Base-by-base conservation (phyloP, 2,113 vertebrate genomes). In the Chinchilla lanigera region DNA sequence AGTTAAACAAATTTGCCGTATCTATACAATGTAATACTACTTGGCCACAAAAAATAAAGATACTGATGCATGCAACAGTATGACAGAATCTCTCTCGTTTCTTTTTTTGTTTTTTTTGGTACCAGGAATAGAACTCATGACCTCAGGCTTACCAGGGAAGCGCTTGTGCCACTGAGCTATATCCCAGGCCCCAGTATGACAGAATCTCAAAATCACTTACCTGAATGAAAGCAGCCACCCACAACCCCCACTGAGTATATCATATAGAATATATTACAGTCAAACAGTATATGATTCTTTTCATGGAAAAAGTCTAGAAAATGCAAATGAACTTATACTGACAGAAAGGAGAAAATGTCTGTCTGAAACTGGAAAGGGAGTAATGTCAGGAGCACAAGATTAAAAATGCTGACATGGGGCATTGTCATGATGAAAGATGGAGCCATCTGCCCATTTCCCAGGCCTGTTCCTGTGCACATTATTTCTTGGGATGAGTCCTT, bases 261-360 rank as follows among this genome's bases (percentile, higher is more conserved):
- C 60, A 28, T 61, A 28, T 61, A 61, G 26, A 28, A 61, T 61
- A 61, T 61, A 61, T 7, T 61, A 54, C 12, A 54, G 52, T 54
- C 52, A 9, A 54, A 24, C 33, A 94, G 17, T 50, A 7, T 35
- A 86, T n/a, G 41, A 86, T 77, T 65, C 4, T 41, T 56, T 77
- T 41, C 54, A 93, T 4, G 56, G 77, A 75, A 91, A 85, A 90
- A 85, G 30, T 88, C n/a, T 47, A 89, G 33, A 94, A 95, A 96
- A 94, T 44, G 50, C 47, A 93, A 94, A 96, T 67, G 17, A 92
- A 87, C 54, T 20, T 44, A 92, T 8, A 92, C 1, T 83, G 41
- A 80, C 5, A 87, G 41, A 96, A 80, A 87, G 8, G 19, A 67
- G 52, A 88, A 87, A 91, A 12, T 28, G 24, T 8, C 5, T 92